Base-by-base conservation (phyloP, 1,140 invertebrate genomes). In the Oncopodura yosiiana region DNA sequence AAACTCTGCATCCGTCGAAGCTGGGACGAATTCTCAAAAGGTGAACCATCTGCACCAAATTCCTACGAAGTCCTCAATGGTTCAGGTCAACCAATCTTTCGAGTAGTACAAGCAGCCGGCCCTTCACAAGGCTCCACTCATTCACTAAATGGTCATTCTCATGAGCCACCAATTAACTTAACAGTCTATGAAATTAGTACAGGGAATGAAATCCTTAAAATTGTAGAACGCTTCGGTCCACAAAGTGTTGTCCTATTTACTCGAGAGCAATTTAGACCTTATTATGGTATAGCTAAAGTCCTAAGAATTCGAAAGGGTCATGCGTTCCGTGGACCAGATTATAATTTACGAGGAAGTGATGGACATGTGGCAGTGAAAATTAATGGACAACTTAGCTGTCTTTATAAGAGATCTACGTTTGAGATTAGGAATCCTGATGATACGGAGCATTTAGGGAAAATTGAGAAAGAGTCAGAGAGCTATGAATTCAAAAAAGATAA, bases 101-200 rank as follows among this genome's bases (percentile, higher is more conserved):
- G 50, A 50, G 54, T 56, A 12, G 41, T 56, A 39, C 54, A 56
- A 37, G 50, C 48, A 29, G 34, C 50, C 21, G 54, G 50, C n/a
- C n/a, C n/a, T n/a, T n/a, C n/a, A n/a, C 21, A 39, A 27, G 37
- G 23, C 29, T 44, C 30, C 18, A 39, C 14, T 2, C 36, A 18
- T 32, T 36, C 27, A 24, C n/a, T 24, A 37, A 49, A 32, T 26
- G 27, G 39, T 26, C 23, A 9, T 24, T 24, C n/a, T 8, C 18
- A 9, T n/a, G 19, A 29, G 19, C 29, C 27, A 45, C 46, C 54
- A 24, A 44, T 56, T 24, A 46, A 46, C 24, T 24, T 56, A 4
- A 49, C 46, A 30, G 42, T 56, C 29, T 56, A 50, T 29, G 54
- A 56, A 16, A 56, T 56, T 46, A 49, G 48, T 36, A 41, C 46